phyloP scores from a whole-genome alignment of 2,113 vertebrate species.

The Cryptomyrus ogoouensis region DNA sequence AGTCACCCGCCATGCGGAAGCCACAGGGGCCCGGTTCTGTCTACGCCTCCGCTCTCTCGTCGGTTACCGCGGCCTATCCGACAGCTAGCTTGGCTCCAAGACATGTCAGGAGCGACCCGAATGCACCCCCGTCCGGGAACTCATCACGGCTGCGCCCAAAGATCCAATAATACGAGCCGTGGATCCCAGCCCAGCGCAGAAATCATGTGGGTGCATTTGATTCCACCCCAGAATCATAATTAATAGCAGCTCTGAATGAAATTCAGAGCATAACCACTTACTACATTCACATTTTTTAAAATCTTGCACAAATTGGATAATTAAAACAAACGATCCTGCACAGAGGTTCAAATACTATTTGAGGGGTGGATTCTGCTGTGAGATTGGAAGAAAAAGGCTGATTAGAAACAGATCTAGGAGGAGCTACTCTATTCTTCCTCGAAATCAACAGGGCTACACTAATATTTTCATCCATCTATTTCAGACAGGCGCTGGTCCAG shows the following conservation, averaged over 20 bases:
- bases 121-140: not conserved
- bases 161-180: not conserved
- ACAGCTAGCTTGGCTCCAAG: not conserved
- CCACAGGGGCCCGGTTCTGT: not conserved
- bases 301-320: conserved; percentile 27
- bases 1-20: not conserved
- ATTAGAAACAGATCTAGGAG: conserved; percentile 26
- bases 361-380: conserved; percentile 34
- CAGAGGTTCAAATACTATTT: conserved; percentile 36
- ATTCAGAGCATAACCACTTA: conserved; percentile 27
- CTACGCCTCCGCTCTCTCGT: not conserved
- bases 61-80: not conserved
- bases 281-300: conserved; percentile 35
- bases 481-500: not conserved
- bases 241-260: not conserved
- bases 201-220: not conserved
- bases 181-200: not conserved
- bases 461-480: not conserved
- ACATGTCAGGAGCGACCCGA: not conserved
- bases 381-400: conserved; percentile 34
- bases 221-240: not conserved
- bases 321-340: conserved; percentile 37
- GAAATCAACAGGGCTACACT: not conserved
- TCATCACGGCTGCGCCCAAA: not conserved
- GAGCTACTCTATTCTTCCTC: not conserved